Conservation (phyloP, 1,140 invertebrate species). For the Pseudomyrmex dendroicus region DNA sequence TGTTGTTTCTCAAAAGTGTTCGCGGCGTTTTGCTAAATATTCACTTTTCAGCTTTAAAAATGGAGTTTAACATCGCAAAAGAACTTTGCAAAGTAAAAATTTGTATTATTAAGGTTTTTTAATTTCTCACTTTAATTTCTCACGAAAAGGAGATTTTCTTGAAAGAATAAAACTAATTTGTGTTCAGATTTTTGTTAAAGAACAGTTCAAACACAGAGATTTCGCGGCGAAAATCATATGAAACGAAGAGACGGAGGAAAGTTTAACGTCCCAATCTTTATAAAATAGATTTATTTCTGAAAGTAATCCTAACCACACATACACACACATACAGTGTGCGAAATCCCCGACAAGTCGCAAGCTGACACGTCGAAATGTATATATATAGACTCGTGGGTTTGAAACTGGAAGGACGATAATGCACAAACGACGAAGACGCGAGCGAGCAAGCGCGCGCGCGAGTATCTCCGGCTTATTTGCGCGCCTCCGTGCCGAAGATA, state of each 20-base stretch:
- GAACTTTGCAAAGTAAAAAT: too few species aligned
- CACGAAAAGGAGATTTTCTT: too few species aligned
- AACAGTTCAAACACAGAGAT: not conserved
- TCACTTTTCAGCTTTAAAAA: too few species aligned
- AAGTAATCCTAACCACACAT: constrained; percentile 11
- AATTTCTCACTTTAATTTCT: too few species aligned
- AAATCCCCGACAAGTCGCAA: constrained; percentile 38
- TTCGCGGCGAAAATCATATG: not conserved
- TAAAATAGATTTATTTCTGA: constrained; percentile 6
- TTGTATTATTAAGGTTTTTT: too few species aligned
- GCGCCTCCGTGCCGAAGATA: constrained; percentile 51
- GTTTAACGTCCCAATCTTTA: constrained; percentile 4
- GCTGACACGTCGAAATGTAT: constrained; percentile 39
- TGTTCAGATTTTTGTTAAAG: too few species aligned
- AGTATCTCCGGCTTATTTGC: constrained; percentile 51
- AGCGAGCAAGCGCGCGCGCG: constrained; percentile 5
- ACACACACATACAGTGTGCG: not conserved
- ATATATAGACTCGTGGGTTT: constrained; percentile 45
- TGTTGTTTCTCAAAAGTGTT: too few species aligned
- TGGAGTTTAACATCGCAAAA: too few species aligned
- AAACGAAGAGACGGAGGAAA: not conserved
- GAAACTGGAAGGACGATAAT: constrained; percentile 58
- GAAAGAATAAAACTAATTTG: too few species aligned
- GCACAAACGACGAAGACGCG: constrained; percentile 50
- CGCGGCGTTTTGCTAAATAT: too few species aligned